phyloP scores from a whole-genome alignment of 2,888 invertebrate genomes.

The Ryuthela nishihirai region DNA sequence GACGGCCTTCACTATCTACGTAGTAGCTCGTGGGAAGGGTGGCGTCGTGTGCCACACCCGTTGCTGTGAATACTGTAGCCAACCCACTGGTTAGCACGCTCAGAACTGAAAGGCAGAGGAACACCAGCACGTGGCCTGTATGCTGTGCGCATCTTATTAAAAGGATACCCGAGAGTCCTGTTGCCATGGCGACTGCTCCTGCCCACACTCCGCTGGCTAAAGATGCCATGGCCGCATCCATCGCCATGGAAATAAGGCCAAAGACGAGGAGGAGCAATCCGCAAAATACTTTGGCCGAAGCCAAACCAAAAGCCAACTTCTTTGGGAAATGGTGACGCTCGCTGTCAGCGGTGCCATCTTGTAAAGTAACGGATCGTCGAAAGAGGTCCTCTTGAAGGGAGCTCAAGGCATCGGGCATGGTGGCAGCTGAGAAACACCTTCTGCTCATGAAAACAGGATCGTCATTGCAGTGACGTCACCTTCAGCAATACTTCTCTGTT shows the following conservation, averaged over 20 bases:
- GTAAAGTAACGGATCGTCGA: slow-evolving; percentile 12
- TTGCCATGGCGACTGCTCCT: slow-evolving; percentile 18
- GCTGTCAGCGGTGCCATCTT: slow-evolving; percentile 16
- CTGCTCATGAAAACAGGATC: too few species aligned
- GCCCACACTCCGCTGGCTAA: slow-evolving; percentile 32
- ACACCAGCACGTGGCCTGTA: slow-evolving; percentile 33
- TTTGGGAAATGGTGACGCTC: slow-evolving; percentile 14
- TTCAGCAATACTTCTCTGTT: too few species aligned
- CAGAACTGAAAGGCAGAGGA: slow-evolving; percentile 48
- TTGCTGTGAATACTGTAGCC: slow-evolving; percentile 48
- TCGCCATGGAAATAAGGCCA: slow-evolving; percentile 25
- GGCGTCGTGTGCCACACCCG: slow-evolving; percentile 48
- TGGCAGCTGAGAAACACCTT: too few species aligned
- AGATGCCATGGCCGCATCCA: slow-evolving; percentile 30
- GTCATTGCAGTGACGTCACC: too few species aligned
- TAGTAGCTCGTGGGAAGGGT: slow-evolving; percentile 53
- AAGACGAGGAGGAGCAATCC: slow-evolving; percentile 21
- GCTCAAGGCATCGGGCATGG: slow-evolving; percentile 22
- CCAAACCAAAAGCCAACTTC: slow-evolving; percentile 22
- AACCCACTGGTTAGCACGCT: slow-evolving; percentile 48
- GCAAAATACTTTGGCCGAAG: slow-evolving; percentile 26
- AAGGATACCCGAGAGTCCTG: slow-evolving; percentile 19
- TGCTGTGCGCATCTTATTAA: slow-evolving; percentile 8
- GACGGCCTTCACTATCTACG: slow-evolving; percentile 45
- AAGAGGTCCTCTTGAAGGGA: slow-evolving; percentile 29